Conservation (phyloP, 30 jellyfish, hydroid and myxozoan genomes). For the Phacellophora camtschatica region DNA sequence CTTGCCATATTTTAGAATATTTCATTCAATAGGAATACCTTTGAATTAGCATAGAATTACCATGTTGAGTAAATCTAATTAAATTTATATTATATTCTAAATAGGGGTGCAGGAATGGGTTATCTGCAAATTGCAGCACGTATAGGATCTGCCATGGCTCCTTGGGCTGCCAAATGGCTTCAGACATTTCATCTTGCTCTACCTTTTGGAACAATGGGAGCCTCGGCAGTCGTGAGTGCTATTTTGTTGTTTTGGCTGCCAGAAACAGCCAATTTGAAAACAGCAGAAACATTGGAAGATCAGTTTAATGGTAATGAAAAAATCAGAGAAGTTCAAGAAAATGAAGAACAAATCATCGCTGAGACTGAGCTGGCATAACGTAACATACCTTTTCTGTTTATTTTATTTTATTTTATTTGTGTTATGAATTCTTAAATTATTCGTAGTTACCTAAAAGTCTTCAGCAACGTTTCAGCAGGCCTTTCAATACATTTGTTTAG, state of each 20-base stretch:
- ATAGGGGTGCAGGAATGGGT: slow-evolving; percentile 93
- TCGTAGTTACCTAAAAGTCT: too few species aligned
- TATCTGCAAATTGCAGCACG: slow-evolving; percentile 82
- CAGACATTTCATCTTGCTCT: slow-evolving; percentile 40
- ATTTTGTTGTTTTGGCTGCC: slow-evolving; percentile 61
- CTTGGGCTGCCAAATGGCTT: slow-evolving; percentile 90
- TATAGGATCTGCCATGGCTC: slow-evolving; percentile 86
- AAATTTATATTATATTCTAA: neutral
- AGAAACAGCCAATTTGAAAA: slow-evolving; percentile 74
- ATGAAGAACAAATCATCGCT: neutral
- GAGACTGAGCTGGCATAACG: neutral
- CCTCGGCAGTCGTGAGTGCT: slow-evolving; percentile 49
- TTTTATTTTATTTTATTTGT: too few species aligned
- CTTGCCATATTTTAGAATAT: too few species aligned
- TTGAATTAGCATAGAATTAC: neutral
- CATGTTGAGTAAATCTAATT: neutral
- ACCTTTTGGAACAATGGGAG: slow-evolving; percentile 85
- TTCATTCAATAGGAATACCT: neutral
- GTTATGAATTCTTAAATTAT: too few species aligned
- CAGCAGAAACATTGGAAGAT: slow-evolving; percentile 61
- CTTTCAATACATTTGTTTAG: too few species aligned
- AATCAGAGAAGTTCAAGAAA: neutral
- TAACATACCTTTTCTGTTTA: neutral
- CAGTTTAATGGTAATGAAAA: slow-evolving; percentile 5
- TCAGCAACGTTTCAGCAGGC: too few species aligned